Percentiles rank a stretch among this genome's conserved stretches.
Evolutionary conservation across 2,888 invertebrate genomes (phyloP).

Genomic region (Uropetala carovei): DNA sequence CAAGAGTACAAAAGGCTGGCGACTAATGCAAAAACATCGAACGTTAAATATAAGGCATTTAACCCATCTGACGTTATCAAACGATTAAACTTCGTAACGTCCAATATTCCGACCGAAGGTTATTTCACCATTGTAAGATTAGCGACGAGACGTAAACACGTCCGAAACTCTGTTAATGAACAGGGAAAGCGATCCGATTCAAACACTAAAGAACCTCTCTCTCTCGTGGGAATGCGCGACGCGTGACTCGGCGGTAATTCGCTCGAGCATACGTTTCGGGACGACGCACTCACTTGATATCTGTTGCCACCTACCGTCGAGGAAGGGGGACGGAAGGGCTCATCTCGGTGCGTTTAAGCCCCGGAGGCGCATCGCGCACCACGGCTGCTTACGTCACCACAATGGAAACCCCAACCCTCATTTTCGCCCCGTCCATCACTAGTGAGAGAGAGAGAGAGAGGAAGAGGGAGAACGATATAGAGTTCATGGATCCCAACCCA

Average conservation of each 20-base stretch:
- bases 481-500: not conserved
- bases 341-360: not conserved
- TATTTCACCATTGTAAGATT: no score
- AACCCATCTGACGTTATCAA: no score
- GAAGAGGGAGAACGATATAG: not conserved
- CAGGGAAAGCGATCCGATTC: no score
- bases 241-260: not conserved
- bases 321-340: not conserved
- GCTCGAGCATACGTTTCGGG: not conserved
- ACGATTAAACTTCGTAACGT: no score
- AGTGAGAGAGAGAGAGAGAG: not conserved
- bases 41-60: no score
- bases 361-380: not conserved
- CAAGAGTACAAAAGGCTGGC: no score
- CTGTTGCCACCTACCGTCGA: not conserved
- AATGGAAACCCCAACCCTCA: not conserved
- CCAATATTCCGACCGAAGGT: no score
- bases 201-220: no score
- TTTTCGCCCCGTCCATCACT: not conserved
- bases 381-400: not conserved
- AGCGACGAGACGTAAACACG: no score
- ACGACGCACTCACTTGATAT: constrained; percentile 6
- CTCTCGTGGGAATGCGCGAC: not conserved
- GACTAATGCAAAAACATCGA: no score
- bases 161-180: no score